These are phyloP conservation scores for Proisotoma minuta DNA, from an alignment of 2,888 invertebrate genomes.

Conservation along the genomic window DNA sequence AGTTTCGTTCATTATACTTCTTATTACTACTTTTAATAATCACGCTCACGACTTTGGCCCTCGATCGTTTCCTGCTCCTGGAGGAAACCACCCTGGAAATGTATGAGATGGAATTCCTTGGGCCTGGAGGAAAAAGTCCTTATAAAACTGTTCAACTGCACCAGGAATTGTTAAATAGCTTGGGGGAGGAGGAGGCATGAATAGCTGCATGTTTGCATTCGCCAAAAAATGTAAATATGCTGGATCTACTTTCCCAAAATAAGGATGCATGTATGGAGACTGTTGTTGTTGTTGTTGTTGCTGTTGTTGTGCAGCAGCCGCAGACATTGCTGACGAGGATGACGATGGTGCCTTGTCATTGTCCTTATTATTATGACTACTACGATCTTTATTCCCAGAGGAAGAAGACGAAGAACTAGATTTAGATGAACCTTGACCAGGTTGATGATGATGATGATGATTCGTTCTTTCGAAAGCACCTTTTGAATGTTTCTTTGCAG, in stretches of 20 bases:
- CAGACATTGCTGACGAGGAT: conserved; percentile 9
- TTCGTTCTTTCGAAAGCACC: neutral
- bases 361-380: neutral
- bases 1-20: too few relatives aligned
- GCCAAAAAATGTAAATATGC: conserved; percentile 32
- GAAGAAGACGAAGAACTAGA: too few relatives aligned
- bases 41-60: conserved; percentile 15
- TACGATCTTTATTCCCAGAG: neutral
- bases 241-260: conserved; percentile 37
- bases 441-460: neutral
- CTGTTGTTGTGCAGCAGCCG: conserved; percentile 17
- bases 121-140: conserved; percentile 52
- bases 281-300: conserved; percentile 21
- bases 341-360: conserved; percentile 18
- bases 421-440: neutral
- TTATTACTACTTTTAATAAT: neutral
- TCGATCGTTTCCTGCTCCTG: conserved; percentile 15
- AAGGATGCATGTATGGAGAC: conserved; percentile 10
- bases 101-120: conserved; percentile 22
- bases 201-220: conserved; percentile 29
- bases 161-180: conserved; percentile 51
- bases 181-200: conserved; percentile 34
- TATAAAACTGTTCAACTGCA: conserved; percentile 56
- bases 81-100: conserved; percentile 31
- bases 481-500: neutral